Percentiles rank a stretch among this genome's conserved stretches.
phyloP scores from a whole-genome alignment of 35 echinoderm and acorn worm species.

The Lytechinus pictus region DNA sequence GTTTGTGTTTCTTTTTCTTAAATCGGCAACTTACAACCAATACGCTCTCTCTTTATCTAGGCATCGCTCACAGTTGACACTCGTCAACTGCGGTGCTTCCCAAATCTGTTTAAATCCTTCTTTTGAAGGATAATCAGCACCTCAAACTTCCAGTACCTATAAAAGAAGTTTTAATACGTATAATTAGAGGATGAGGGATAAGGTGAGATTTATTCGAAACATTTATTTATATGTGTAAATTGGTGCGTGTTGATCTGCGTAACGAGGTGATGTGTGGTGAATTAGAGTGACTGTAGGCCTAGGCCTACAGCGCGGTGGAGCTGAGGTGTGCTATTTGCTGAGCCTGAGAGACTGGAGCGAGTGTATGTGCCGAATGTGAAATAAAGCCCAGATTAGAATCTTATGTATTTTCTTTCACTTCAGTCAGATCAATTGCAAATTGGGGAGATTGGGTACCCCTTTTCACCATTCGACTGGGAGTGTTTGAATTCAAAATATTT shows the following conservation, averaged over 20 bases:
- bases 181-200: constrained; percentile 17
- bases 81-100: background rate
- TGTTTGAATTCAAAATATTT: too few relatives aligned
- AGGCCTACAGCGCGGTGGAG: too few relatives aligned
- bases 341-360: too few relatives aligned
- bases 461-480: too few relatives aligned
- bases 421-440: too few relatives aligned
- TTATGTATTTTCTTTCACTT: too few relatives aligned
- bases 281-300: background rate
- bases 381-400: too few relatives aligned
- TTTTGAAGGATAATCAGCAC: background rate
- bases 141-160: background rate
- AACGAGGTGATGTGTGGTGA: background rate
- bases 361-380: too few relatives aligned
- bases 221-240: background rate
- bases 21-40: background rate
- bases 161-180: background rate
- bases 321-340: too few relatives aligned
- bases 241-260: background rate
- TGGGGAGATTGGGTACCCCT: too few relatives aligned
- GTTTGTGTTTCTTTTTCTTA: background rate
- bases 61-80: background rate
- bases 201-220: background rate
- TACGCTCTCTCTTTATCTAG: background rate
- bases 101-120: constrained; percentile 28